These are phyloP conservation scores for Heterocephalus glaber DNA, from an alignment of 2,113 vertebrate genomes.

Conservation along the genomic window DNA sequence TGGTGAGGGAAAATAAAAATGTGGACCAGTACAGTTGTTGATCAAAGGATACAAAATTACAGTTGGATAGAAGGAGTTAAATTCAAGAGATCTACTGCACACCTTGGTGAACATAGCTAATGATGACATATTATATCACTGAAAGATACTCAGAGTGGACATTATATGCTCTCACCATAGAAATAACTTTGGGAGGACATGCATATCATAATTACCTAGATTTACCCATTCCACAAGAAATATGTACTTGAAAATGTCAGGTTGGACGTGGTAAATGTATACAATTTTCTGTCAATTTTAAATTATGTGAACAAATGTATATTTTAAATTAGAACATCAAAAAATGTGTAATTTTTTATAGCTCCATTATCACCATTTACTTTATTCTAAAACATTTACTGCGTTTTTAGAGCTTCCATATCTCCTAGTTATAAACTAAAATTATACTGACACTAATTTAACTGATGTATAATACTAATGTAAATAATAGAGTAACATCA, in stretches of 20 bases:
- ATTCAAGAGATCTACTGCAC: neutral
- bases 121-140: neutral
- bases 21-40: neutral
- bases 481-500: neutral
- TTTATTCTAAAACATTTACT: conserved; percentile 21
- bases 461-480: neutral
- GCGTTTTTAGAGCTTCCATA: neutral
- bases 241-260: neutral
- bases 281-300: neutral
- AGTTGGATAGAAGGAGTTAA: neutral
- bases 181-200: neutral
- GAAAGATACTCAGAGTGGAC: neutral
- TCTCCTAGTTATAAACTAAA: conserved; percentile 32
- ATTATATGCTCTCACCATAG: neutral
- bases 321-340: conserved; percentile 6
- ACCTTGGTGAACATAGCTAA: neutral
- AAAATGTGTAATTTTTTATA: conserved; percentile 19
- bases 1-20: neutral
- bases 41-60: neutral
- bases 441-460: conserved; percentile 27
- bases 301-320: neutral
- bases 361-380: neutral
- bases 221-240: neutral
- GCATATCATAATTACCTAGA: neutral
- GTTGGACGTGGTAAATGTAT: neutral